These are phyloP conservation scores for Polymixis lichenea DNA, from an alignment of 2,888 invertebrate genomes.

Conservation along the genomic window DNA sequence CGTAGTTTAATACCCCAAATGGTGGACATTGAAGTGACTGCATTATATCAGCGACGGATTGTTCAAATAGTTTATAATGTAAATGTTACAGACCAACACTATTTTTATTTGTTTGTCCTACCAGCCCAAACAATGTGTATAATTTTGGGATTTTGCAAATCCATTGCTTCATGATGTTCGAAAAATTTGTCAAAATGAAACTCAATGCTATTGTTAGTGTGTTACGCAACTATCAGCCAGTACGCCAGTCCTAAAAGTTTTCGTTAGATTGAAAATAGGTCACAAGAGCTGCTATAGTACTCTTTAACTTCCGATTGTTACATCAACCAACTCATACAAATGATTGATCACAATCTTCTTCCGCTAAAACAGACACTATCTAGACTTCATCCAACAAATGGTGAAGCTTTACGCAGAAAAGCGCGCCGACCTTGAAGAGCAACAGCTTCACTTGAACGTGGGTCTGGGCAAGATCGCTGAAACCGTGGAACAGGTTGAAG, in stretches of 20 bases:
- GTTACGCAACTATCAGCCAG: no score
- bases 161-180: no score
- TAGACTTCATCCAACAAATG: constrained; percentile 99
- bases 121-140: no score
- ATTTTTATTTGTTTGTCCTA: not conserved
- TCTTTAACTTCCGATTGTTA: not conserved
- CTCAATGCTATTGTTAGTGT: no score
- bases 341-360: not conserved
- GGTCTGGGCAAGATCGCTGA: constrained; percentile 99
- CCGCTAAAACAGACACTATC: constrained; percentile 93
- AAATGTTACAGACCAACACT: not conserved
- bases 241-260: no score
- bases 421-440: constrained; percentile 99
- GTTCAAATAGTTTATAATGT: not conserved
- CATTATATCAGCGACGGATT: not conserved
- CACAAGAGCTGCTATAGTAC: not conserved
- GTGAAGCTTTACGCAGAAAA: constrained; percentile 99
- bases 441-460: constrained; percentile 99
- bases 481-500: constrained; percentile 99
- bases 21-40: not conserved
- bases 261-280: not conserved
- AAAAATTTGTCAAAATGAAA: no score
- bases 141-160: no score
- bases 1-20: not conserved
- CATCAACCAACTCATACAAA: not conserved